phyloP scores from a whole-genome alignment of 2,888 invertebrate species.

The Marasmarcha lunaedactyla region DNA sequence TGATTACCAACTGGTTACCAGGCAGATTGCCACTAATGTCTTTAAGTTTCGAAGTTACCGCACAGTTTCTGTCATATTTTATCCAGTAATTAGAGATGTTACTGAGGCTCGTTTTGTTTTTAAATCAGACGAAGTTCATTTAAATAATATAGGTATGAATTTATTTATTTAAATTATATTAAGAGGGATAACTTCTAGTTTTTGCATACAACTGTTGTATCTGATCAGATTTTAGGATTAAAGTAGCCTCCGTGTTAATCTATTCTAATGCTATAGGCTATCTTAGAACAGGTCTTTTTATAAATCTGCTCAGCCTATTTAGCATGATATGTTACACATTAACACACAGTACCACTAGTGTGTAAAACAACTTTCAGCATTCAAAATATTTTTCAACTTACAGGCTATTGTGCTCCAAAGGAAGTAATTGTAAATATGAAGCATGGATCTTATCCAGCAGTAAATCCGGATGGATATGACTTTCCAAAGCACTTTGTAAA shows the following conservation, averaged over 20 bases:
- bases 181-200: slow-evolving; percentile 17
- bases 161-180: not conserved
- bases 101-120: slow-evolving; percentile 57
- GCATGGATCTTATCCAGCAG: slow-evolving; percentile 84
- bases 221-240: no score
- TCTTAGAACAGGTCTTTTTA: no score
- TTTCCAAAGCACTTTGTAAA: slow-evolving; percentile 77
- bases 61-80: slow-evolving; percentile 56
- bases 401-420: slow-evolving; percentile 71
- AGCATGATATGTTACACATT: no score
- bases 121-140: slow-evolving; percentile 59
- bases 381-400: slow-evolving; percentile 15
- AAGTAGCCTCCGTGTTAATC: no score
- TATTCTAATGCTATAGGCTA: no score
- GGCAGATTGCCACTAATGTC: slow-evolving; percentile 56
- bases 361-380: no score
- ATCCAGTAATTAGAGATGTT: slow-evolving; percentile 46
- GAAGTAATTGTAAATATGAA: slow-evolving; percentile 80
- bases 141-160: slow-evolving; percentile 53
- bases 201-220: slow-evolving; percentile 5
- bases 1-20: slow-evolving; percentile 51
- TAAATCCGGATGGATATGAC: slow-evolving; percentile 83
- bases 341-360: no score
- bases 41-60: slow-evolving; percentile 59
- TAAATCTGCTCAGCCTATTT: no score